Conservation (phyloP, 2,888 invertebrate species). For the Phytoseiulus persimilis region DNA sequence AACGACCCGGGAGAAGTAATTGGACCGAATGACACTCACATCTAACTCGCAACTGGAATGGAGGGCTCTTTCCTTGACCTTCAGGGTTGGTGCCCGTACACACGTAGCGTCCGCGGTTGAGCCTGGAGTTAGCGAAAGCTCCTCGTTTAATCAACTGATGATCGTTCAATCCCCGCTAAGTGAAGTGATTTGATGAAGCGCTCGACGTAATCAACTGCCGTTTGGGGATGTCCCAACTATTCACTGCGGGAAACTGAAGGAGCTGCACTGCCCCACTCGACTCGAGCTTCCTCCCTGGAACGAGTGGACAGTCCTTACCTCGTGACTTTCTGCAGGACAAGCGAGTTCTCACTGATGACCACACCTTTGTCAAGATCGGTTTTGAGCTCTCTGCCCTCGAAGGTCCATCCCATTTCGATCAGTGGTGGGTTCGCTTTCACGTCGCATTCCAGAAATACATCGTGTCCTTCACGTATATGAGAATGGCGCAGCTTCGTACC, state of each 20-base stretch:
- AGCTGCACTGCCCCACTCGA: too few relatives aligned
- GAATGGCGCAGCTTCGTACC: constrained; percentile 74
- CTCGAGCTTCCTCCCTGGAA: background rate
- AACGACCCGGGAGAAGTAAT: background rate
- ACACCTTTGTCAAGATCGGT: constrained; percentile 43
- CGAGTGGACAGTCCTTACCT: background rate
- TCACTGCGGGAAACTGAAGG: too few relatives aligned
- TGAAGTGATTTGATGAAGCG: background rate
- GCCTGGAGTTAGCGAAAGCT: constrained; percentile 12
- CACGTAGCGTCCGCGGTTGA: constrained; percentile 45
- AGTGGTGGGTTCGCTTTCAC: constrained; percentile 43
- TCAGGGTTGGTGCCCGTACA: constrained; percentile 46
- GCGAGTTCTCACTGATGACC: constrained; percentile 43
- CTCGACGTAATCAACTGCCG: background rate
- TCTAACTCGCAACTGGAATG: constrained; percentile 46
- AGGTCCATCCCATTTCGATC: constrained; percentile 44
- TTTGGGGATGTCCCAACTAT: too few relatives aligned
- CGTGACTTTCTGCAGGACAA: constrained; percentile 43
- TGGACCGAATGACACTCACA: constrained; percentile 40
- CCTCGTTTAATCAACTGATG: background rate
- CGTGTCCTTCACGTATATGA: constrained; percentile 57
- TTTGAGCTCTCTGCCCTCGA: constrained; percentile 43
- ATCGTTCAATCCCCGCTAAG: background rate
- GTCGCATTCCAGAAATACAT: constrained; percentile 44
- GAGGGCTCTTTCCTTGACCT: constrained; percentile 46